phyloP scores from a whole-genome alignment of 2,888 invertebrate genomes.

The Spodoptera littoralis region DNA sequence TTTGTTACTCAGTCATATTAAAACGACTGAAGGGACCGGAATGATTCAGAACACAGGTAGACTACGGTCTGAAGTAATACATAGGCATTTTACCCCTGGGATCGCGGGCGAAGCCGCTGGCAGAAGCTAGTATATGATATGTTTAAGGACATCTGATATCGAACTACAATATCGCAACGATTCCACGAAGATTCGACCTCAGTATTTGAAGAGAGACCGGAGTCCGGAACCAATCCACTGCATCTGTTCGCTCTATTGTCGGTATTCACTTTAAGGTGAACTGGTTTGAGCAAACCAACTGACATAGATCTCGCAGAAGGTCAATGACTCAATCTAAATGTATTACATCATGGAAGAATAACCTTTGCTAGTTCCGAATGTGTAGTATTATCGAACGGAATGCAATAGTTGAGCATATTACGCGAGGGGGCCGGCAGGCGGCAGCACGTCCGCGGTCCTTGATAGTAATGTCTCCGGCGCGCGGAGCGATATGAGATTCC shows the following conservation, averaged over 20 bases:
- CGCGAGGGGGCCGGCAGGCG: not conserved
- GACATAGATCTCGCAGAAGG: constrained; percentile 36
- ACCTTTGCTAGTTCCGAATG: constrained; percentile 12
- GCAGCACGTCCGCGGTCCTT: constrained; percentile 12
- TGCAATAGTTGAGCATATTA: too few species aligned
- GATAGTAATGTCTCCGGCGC: constrained; percentile 29
- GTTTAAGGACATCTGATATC: constrained; percentile 19
- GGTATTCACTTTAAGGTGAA: constrained; percentile 31
- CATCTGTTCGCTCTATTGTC: constrained; percentile 15
- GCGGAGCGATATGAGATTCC: constrained; percentile 40
- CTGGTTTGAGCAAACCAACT: constrained; percentile 11
- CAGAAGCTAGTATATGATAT: too few species aligned
- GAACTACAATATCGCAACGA: not conserved
- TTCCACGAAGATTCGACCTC: constrained; percentile 23
- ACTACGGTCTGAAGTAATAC: too few species aligned
- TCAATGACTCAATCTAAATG: constrained; percentile 30
- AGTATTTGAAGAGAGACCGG: constrained; percentile 13
- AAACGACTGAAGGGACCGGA: too few species aligned
- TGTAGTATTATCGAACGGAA: too few species aligned
- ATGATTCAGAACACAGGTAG: too few species aligned
- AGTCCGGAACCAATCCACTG: constrained; percentile 26
- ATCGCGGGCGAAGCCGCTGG: too few species aligned
- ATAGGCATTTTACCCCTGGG: too few species aligned
- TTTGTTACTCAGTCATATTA: too few species aligned
- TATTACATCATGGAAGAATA: constrained; percentile 4